Evolutionary conservation across 2,888 invertebrate genomes (phyloP).

Genomic region (Fabriciana adippe): DNA sequence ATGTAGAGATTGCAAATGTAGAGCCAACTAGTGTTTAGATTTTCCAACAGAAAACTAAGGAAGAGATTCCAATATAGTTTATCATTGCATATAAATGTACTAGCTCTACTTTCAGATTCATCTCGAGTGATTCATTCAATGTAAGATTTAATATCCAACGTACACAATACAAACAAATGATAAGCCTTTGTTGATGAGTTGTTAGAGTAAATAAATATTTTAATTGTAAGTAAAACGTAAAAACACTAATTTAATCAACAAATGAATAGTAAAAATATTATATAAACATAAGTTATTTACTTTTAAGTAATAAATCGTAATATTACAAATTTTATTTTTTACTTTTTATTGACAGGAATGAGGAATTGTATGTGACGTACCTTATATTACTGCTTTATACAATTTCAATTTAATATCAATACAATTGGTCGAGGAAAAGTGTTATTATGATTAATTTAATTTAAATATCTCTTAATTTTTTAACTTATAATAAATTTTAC

Average conservation of each 20-base stretch:
- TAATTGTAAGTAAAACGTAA: background rate
- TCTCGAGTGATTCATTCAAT: conserved; percentile 11
- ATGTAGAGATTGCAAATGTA: background rate
- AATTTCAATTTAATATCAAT: too few relatives aligned
- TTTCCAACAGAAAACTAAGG: background rate
- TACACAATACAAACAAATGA: background rate
- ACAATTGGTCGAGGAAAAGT: too few relatives aligned
- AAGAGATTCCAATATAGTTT: conserved; percentile 16
- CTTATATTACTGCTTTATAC: too few relatives aligned
- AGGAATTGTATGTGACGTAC: too few relatives aligned
- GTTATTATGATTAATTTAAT: too few relatives aligned
- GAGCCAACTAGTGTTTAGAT: background rate
- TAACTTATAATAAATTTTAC: too few relatives aligned
- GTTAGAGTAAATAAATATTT: background rate
- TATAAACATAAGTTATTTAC: background rate
- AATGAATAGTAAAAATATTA: background rate
- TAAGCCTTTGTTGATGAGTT: background rate
- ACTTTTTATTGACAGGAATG: too few relatives aligned
- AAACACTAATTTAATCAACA: background rate
- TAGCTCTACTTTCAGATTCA: conserved; percentile 12
- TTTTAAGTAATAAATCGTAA: too few relatives aligned
- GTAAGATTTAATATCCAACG: background rate
- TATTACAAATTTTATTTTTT: too few relatives aligned
- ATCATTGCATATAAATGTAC: conserved; percentile 1
- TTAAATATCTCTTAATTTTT: too few relatives aligned